Evolutionary conservation across 2,113 vertebrate species (phyloP).

Genomic region (Oryzias javanicus): DNA sequence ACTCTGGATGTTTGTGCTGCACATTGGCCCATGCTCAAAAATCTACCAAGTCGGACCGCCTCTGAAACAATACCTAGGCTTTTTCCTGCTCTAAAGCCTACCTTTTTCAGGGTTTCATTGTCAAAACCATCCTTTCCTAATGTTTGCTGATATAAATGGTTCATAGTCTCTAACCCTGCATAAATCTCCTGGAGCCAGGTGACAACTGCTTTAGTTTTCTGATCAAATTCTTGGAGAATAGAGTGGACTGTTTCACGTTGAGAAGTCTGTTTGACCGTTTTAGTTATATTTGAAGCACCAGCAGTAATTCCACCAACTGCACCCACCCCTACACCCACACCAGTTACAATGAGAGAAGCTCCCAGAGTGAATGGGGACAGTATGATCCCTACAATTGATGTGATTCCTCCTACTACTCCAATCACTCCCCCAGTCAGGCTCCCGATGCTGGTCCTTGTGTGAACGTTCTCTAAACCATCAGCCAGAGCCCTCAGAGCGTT

Average conservation of each 20-base stretch:
- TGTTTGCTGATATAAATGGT: not conserved
- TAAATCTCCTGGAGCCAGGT: slow-evolving; percentile 11
- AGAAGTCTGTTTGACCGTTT: slow-evolving; percentile 46
- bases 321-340: slow-evolving; percentile 15
- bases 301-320: slow-evolving; percentile 15
- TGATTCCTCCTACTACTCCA: slow-evolving; percentile 19
- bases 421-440: slow-evolving; percentile 29
- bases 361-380: slow-evolving; percentile 31
- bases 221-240: slow-evolving; percentile 34
- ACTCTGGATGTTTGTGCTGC: slow-evolving; percentile 22
- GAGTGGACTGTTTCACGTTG: slow-evolving; percentile 33
- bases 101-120: rapidly evolving
- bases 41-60: slow-evolving; percentile 2
- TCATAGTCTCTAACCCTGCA: not conserved
- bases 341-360: slow-evolving; percentile 29
- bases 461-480: slow-evolving; percentile 12
- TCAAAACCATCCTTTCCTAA: rapidly evolving
- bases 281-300: slow-evolving; percentile 50
- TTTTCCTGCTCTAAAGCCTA: not conserved
- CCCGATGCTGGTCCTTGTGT: not conserved
- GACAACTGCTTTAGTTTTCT: slow-evolving; percentile 21
- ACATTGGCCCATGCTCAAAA: not conserved
- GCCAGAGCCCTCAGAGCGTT: not conserved
- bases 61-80: slow-evolving; percentile 17
- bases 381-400: slow-evolving; percentile 19